Conservation (phyloP, 1,140 invertebrate genomes). For the Adelges cooleyi region DNA sequence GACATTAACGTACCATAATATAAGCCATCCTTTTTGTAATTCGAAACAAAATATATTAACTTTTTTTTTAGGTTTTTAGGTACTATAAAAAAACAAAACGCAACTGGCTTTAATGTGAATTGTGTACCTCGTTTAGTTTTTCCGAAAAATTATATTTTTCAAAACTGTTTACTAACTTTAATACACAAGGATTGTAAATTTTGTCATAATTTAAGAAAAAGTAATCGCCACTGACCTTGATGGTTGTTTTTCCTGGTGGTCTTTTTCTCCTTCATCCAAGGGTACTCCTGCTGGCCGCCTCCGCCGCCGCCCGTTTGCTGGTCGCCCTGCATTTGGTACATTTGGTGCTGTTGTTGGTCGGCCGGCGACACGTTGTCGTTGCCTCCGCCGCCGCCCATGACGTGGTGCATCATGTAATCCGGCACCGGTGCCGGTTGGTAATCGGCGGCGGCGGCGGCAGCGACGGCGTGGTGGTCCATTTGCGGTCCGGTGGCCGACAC, state of each 20-base stretch:
- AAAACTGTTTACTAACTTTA: no score
- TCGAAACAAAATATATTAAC: no score
- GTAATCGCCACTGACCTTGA: constrained; percentile 54
- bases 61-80: no score
- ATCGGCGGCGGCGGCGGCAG: constrained; percentile 45
- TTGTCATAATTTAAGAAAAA: no score
- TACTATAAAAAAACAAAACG: no score
- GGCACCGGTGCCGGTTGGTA: constrained; percentile 86
- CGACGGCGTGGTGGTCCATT: constrained; percentile 38
- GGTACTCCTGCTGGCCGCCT: constrained; percentile 66
- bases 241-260: constrained; percentile 77
- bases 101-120: no score
- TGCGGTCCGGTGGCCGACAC: constrained; percentile 43
- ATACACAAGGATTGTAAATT: no score
- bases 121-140: no score
- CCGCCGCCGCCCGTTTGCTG: constrained; percentile 38
- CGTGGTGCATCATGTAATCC: constrained; percentile 73
- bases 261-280: constrained; percentile 97
- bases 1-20: no score
- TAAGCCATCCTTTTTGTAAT: no score
- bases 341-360: constrained; percentile 37
- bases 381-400: constrained; percentile 35
- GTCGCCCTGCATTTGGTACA: constrained; percentile 27
- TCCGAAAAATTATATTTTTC: no score
- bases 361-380: constrained; percentile 49